Percentiles rank a stretch among this genome's conserved stretches.
Evolutionary conservation across 2,113 vertebrate genomes (phyloP).

Genomic region (Pachypanchax playfairii): DNA sequence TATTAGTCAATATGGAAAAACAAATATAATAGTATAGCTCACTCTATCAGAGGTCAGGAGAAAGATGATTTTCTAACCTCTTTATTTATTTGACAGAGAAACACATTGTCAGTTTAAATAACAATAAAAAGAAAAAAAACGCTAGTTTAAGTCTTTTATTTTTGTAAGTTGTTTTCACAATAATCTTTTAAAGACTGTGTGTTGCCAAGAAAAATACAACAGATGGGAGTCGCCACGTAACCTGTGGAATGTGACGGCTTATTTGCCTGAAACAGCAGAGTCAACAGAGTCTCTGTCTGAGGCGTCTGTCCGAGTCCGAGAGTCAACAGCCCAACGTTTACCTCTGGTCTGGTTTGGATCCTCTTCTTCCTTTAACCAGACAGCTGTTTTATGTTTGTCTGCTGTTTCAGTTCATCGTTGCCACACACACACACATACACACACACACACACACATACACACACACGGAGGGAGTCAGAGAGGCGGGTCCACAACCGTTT

Average conservation of each 20-base stretch:
- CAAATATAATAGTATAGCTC: constrained; percentile 45
- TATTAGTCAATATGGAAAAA: constrained; percentile 56
- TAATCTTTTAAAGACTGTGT: constrained; percentile 19
- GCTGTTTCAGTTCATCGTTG: constrained; percentile 57
- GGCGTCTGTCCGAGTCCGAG: constrained; percentile 40
- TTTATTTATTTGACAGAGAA: constrained; percentile 3
- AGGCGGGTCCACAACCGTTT: constrained; percentile 26
- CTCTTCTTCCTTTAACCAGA: constrained; percentile 42
- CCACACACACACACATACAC: constrained; percentile 41
- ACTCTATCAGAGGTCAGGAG: constrained; percentile 13
- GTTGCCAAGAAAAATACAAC: constrained; percentile 16
- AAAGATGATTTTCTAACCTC: neutral
- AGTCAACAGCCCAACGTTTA: constrained; percentile 66
- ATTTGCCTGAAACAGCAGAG: constrained; percentile 29
- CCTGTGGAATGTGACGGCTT: constrained; percentile 36
- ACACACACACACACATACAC: constrained; percentile 18
- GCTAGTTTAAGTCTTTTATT: constrained; percentile 1
- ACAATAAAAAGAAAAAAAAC: neutral
- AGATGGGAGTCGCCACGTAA: constrained; percentile 16
- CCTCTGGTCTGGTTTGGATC: constrained; percentile 58
- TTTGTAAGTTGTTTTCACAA: neutral
- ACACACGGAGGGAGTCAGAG: too few species aligned
- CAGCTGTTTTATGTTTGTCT: constrained; percentile 70
- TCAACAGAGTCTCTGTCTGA: constrained; percentile 62
- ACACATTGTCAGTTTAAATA: neutral